Percentiles rank a stretch among this genome's conserved stretches.
Evolutionary conservation across 2,888 invertebrate species (phyloP).

Genomic region (Byasa hedistus): DNA sequence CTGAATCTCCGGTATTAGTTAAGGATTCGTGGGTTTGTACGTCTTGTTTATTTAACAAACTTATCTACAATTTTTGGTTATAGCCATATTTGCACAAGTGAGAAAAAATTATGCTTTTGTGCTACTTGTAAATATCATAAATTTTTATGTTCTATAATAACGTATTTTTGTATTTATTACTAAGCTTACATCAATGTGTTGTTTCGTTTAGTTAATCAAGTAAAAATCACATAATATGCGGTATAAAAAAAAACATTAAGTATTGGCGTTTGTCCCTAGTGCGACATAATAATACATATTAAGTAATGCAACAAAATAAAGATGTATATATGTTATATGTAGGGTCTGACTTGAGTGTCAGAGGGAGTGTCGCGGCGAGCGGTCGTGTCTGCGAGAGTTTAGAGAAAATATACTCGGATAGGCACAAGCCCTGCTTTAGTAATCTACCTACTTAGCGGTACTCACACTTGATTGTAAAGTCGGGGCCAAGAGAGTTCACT

Average conservation of each 20-base stretch:
- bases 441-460: slow-evolving; percentile 47
- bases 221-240: too few relatives aligned
- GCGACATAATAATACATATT: slow-evolving; percentile 3
- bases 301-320: slow-evolving; percentile 11
- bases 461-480: slow-evolving; percentile 42
- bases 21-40: too few relatives aligned
- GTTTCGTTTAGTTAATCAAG: not conserved
- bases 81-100: too few relatives aligned
- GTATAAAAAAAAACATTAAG: too few relatives aligned
- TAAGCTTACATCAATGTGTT: too few relatives aligned
- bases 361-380: slow-evolving; percentile 50
- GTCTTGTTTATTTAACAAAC: too few relatives aligned
- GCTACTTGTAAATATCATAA: too few relatives aligned
- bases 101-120: too few relatives aligned
- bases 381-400: slow-evolving; percentile 46
- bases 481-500: slow-evolving; percentile 61
- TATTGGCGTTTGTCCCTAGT: too few relatives aligned
- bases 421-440: slow-evolving; percentile 45
- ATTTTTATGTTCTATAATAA: not conserved
- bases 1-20: too few relatives aligned
- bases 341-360: slow-evolving; percentile 45
- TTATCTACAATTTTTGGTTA: too few relatives aligned
- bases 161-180: not conserved
- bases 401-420: slow-evolving; percentile 32
- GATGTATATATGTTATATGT: slow-evolving; percentile 21